Evolutionary conservation across 2,797 vertebrate species (phyloP).

Genomic region (Anolis apletophallus): DNA sequence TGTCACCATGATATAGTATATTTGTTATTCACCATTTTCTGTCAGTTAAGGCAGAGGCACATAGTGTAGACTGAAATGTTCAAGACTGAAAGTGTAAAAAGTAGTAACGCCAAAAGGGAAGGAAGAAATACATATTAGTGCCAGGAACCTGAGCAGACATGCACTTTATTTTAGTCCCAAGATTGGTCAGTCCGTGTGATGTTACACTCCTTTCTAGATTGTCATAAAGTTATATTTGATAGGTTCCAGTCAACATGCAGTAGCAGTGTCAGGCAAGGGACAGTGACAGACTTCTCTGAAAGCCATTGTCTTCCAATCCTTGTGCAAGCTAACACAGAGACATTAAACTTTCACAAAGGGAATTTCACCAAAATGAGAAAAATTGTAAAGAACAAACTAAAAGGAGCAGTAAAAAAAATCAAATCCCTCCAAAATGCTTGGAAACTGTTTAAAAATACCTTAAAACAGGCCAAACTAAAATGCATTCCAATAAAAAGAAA

Average conservation of each 20-base stretch:
- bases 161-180: too few species aligned
- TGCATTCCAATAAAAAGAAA: too few species aligned
- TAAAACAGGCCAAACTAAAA: too few species aligned
- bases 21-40: background rate
- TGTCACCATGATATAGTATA: background rate
- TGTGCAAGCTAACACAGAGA: too few species aligned
- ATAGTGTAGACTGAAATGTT: background rate
- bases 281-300: background rate
- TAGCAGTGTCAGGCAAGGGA: background rate
- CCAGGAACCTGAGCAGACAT: background rate
- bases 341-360: too few species aligned
- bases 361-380: too few species aligned
- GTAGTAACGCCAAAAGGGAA: background rate
- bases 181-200: too few species aligned
- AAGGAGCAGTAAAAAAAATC: too few species aligned
- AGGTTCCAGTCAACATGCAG: background rate
- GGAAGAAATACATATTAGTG: background rate
- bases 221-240: background rate
- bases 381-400: too few species aligned
- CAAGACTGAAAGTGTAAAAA: background rate
- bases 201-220: background rate
- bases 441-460: too few species aligned
- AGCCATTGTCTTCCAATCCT: background rate
- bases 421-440: too few species aligned
- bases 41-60: background rate